phyloP scores from a whole-genome alignment of 1,140 invertebrate species.

The Apis florea region DNA sequence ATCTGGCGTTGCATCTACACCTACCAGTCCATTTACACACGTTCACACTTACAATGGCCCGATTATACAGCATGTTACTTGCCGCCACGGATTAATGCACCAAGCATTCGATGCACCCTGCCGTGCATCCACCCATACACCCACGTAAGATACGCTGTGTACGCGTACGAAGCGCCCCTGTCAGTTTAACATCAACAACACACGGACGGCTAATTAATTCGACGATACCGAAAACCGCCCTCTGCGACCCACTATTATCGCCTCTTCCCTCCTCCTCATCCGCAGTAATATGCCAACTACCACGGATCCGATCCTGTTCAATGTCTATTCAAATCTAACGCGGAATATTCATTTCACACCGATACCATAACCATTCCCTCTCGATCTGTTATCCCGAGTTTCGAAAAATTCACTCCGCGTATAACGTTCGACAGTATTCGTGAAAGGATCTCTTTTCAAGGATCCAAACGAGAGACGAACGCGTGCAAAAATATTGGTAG shows the following conservation, averaged over 20 bases:
- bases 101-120: slow-evolving; percentile 10
- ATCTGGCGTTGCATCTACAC: slow-evolving; percentile 2
- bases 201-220: slow-evolving; percentile 27
- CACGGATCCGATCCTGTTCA: no score
- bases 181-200: not conserved
- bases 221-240: not conserved
- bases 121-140: not conserved
- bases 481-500: no score
- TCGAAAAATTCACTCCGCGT: no score
- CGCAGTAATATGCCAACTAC: not conserved
- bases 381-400: no score
- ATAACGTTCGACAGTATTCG: no score
- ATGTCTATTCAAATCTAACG: not conserved
- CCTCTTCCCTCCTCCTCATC: no score
- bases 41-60: slow-evolving; percentile 36
- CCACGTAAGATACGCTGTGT: slow-evolving; percentile 1
- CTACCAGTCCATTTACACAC: slow-evolving; percentile 25
- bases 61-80: slow-evolving; percentile 39
- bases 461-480: no score
- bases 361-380: no score
- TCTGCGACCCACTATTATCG: not conserved
- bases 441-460: no score
- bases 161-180: not conserved
- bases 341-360: no score
- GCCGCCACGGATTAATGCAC: slow-evolving; percentile 32